Percentiles rank a stretch among this genome's conserved stretches.
Conservation (phyloP, 2,888 invertebrate genomes). For the Hymenopus coronatus region DNA sequence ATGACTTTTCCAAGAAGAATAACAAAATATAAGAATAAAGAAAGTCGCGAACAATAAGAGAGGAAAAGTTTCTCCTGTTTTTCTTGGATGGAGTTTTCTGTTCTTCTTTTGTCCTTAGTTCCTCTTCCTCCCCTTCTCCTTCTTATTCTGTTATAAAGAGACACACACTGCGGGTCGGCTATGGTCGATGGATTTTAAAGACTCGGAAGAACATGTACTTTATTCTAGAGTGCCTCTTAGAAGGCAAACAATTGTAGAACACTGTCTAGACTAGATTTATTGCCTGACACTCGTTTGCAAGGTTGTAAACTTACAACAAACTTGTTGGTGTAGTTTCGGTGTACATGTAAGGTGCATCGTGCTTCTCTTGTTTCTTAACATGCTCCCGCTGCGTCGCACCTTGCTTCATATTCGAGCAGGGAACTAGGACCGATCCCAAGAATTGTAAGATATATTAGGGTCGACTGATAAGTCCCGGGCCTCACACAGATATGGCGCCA, state of each 20-base stretch:
- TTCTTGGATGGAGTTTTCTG: background rate
- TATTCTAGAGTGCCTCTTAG: background rate
- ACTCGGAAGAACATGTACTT: background rate
- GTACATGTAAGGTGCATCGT: no score
- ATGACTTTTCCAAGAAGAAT: background rate
- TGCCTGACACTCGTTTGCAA: background rate
- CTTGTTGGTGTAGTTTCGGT: background rate
- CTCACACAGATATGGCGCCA: no score
- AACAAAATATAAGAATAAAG: conserved; percentile 2
- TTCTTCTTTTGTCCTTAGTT: background rate
- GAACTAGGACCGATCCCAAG: no score
- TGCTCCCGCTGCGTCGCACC: no score
- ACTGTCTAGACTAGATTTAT: background rate
- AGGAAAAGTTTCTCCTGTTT: background rate
- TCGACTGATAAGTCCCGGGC: no score
- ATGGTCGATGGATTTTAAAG: background rate
- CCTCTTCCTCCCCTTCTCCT: background rate
- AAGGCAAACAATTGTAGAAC: background rate
- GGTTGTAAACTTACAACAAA: background rate
- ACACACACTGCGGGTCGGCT: background rate
- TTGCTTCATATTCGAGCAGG: no score
- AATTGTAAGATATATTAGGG: no score
- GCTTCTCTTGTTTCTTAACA: no score
- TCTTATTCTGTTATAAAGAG: background rate
- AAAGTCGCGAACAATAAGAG: background rate